Conservation (phyloP, 2,888 invertebrate species). For the Sesamia inferens region DNA sequence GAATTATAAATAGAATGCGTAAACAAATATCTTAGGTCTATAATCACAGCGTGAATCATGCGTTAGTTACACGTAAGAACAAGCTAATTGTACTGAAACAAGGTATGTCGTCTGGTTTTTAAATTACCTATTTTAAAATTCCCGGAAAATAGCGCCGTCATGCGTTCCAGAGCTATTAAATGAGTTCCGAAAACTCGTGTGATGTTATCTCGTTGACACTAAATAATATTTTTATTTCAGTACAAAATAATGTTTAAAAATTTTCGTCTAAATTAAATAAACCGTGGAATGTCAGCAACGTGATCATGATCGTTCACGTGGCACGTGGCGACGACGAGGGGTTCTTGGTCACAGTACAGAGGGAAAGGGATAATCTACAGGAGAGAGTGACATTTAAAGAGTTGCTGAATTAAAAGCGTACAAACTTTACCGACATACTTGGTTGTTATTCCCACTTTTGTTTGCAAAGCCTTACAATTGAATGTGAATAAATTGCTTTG, state of each 20-base stretch:
- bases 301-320: no score
- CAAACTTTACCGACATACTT: conserved; percentile 3
- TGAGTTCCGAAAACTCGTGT: conserved; percentile 24
- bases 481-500: not conserved
- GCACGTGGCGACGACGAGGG: conserved; percentile 1
- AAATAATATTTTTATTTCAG: conserved; percentile 18
- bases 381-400: conserved; percentile 10
- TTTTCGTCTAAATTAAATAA: conserved; percentile 16
- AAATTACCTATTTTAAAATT: conserved; percentile 33
- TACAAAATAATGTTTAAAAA: conserved; percentile 14
- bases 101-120: conserved; percentile 34
- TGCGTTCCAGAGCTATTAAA: conserved; percentile 25
- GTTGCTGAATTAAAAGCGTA: conserved; percentile 7
- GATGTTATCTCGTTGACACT: conserved; percentile 16
- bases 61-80: conserved; percentile 10
- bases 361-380: conserved; percentile 3
- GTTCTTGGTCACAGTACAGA: conserved; percentile 6
- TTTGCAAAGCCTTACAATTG: not conserved
- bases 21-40: conserved; percentile 58
- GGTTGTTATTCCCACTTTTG: conserved; percentile 6
- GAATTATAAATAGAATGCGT: conserved; percentile 60
- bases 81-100: conserved; percentile 30
- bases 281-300: no score
- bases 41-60: conserved; percentile 53
- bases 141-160: conserved; percentile 15